Base-by-base conservation (phyloP, 2,888 invertebrate species). In the Cheilosia impressa region DNA sequence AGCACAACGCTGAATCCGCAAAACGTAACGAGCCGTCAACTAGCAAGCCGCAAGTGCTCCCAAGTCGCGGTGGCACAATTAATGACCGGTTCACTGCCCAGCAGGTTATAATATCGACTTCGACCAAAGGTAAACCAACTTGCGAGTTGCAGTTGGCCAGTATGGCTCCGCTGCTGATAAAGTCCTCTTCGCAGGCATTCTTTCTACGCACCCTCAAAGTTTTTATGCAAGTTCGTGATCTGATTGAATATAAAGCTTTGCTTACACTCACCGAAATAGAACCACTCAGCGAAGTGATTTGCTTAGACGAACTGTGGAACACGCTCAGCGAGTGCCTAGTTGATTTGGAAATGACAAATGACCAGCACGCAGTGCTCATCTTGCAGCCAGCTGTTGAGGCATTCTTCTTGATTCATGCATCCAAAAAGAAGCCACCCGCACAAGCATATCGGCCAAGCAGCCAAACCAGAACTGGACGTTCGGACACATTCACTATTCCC, bases 331-430 rank as follows among this genome's bases (percentile, higher is more conserved):
- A 95, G 80, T 97, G 97, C 91, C 93, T 98, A 87, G 92, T 95
- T 27, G 96, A 96, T 90, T 92, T 97, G 78, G 96, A 96, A 88
- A 95, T 96, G 89, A 96, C 97, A 34, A 96, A 96, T 31, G 97
- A 97, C 92, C 96, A 96, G 90, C 96, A 97, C 93, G 97, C 97
- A 52, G 97, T 97, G 22, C 94, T 97, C 41, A 96, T 97, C 31
- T 93, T 97, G 73, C 97, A 95, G 92, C 96, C 97, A 31, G 96
- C 97, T 5, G 97, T 98, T 3, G 97, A 98, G 92, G 97, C 97
- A 13, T 98, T 98, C 93, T 98, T 98, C 93, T 93, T 97, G 71
- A 96, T 97, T 2, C 97, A 97, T 90, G 96, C 97, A 19, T 95
- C 95, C 87, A 93, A 94, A 91, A 90, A 90, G 83, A 88, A 87